Base-by-base conservation (phyloP, 1,140 invertebrate species). In the Drosophila mauritiana region DNA sequence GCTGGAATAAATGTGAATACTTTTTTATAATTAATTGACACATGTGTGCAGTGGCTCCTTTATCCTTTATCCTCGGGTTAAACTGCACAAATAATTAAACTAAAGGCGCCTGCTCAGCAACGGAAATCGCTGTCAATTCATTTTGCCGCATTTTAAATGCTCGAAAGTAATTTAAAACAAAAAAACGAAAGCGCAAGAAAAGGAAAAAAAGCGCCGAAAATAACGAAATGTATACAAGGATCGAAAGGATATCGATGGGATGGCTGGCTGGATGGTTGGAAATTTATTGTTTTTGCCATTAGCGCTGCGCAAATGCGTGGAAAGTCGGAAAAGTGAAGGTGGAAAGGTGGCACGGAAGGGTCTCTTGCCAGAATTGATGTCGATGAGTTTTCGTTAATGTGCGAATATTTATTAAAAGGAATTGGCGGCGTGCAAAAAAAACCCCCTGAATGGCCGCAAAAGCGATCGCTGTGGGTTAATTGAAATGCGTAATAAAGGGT, bases 211-310 rank as follows among this genome's bases (percentile, higher is more conserved):
- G 12, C 13, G n/a, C 39, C 61, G 40, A 40, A 58, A 51, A 67
- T 52, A 68, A 45, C 64, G 64, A 65, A 73, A 72, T 37, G 56
- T 37, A 73, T 77, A 68, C 76, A 80, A 72, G 78, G 78, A 86
- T 86, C 74, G 77, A 86, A 81, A 72, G 83, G 83, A 86, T 86
- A 88, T 81, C 70, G 69, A 79, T 34, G 39, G n/a, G 55, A 39
- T 34, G 48, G 22, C 13, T 48, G 45, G 45, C 42, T 42, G 68
- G n/a, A 64, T 72, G 64, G 45, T 62, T 61, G 81, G 42, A 78
- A 86, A 86, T 86, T 86, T 86, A 86, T 86, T 86, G 82, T 79
- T 86, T 86, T 86, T 88, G 82, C 79, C 83, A 86, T 86, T 86
- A 86, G 82, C 83, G 75, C 56, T 74, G 73, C 64, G 73, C 64